Conservation (phyloP, 2,797 vertebrate species). For the Oryzias dopingdopingensis region DNA sequence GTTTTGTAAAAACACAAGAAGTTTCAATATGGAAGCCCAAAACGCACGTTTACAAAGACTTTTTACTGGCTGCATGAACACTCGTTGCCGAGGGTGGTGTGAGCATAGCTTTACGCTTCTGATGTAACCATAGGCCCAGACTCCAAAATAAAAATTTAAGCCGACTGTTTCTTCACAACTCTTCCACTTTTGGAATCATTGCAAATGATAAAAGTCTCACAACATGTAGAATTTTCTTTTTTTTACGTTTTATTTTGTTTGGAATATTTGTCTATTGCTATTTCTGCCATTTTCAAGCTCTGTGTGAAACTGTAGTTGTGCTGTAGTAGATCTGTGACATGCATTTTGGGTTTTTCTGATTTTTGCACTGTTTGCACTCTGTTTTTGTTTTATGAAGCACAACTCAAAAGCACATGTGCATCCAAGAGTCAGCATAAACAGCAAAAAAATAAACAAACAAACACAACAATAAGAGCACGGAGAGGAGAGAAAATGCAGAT, state of each 20-base stretch:
- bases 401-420: slow-evolving; percentile 72
- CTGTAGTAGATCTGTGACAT: slow-evolving; percentile 53
- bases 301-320: slow-evolving; percentile 48
- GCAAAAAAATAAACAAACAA: neutral
- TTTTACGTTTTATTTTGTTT: slow-evolving; percentile 2
- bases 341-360: slow-evolving; percentile 42
- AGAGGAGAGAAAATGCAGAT: neutral
- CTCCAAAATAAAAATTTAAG: too few relatives aligned
- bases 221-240: neutral
- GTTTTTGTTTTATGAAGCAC: slow-evolving; percentile 68
- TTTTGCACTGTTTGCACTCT: slow-evolving; percentile 65
- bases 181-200: too few relatives aligned
- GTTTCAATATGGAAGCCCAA: too few relatives aligned
- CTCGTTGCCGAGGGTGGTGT: too few relatives aligned
- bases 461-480: slow-evolving; percentile 8
- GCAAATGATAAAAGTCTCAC: too few relatives aligned
- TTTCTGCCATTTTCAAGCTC: slow-evolving; percentile 23
- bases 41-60: too few relatives aligned
- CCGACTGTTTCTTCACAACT: too few relatives aligned
- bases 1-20: too few relatives aligned
- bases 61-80: too few relatives aligned
- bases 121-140: too few relatives aligned
- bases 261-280: slow-evolving; percentile 14
- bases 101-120: too few relatives aligned
- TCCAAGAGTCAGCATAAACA: slow-evolving; percentile 12